Conservation (phyloP, 2,113 vertebrate genomes). For the Platichthys stellatus region DNA sequence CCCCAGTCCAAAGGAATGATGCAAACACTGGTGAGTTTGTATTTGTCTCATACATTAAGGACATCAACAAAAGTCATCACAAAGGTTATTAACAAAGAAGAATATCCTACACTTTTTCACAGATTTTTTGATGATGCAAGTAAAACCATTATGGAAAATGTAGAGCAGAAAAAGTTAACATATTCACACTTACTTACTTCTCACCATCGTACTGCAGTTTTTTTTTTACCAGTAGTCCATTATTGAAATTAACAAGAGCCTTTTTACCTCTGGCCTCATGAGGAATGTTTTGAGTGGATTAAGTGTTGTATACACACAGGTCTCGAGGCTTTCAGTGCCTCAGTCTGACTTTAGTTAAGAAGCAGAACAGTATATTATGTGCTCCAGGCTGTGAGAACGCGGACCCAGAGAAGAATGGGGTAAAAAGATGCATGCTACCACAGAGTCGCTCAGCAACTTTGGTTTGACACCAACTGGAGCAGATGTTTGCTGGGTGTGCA, state of each 20-base stretch:
- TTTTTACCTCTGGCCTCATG: background rate
- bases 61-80: background rate
- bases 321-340: background rate
- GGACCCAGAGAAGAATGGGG: background rate
- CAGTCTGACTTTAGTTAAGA: constrained; percentile 26
- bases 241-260: background rate
- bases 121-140: background rate
- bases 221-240: background rate
- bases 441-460: constrained; percentile 3
- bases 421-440: constrained; percentile 25
- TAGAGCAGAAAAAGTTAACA: background rate
- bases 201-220: background rate
- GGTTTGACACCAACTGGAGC: constrained; percentile 42
- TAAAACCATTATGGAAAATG: background rate
- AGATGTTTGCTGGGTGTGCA: constrained; percentile 37
- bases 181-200: background rate
- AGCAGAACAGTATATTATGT: constrained; percentile 21
- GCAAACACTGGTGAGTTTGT: constrained; percentile 86
- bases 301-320: background rate
- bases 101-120: background rate
- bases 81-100: background rate
- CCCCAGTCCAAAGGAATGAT: constrained; percentile 93
- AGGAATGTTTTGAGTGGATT: background rate
- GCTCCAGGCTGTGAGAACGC: constrained; percentile 20
- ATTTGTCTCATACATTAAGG: background rate